phyloP scores from a whole-genome alignment of 2,113 vertebrate species.

The Psophia crepitans region DNA sequence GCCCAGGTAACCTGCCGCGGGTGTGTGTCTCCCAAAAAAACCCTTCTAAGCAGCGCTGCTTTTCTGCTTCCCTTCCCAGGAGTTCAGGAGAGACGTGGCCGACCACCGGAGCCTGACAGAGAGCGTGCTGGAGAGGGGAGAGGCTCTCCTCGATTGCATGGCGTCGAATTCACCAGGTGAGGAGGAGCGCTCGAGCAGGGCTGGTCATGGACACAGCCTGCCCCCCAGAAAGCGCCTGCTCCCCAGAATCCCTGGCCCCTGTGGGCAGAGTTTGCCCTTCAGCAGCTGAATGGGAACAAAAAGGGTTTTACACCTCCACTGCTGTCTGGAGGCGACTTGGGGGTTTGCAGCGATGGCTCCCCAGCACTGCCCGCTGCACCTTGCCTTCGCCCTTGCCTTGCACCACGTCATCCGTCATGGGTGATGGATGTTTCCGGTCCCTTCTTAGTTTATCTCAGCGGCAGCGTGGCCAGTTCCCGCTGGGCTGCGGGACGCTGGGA shows the following conservation, averaged over 20 bases:
- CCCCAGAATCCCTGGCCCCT: background rate
- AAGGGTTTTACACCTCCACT: background rate
- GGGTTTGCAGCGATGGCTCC: background rate
- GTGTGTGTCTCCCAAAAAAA: background rate
- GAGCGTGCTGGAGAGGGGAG: slow-evolving; percentile 81
- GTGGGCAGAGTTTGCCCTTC: background rate
- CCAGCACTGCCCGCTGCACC: rapidly evolving
- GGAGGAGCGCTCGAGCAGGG: background rate
- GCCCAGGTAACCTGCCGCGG: background rate
- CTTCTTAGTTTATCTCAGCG: background rate
- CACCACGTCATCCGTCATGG: rapidly evolving
- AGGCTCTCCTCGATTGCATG: slow-evolving; percentile 83
- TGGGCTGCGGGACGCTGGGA: background rate
- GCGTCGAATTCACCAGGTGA: slow-evolving; percentile 83
- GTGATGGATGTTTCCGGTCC: background rate
- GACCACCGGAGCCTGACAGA: slow-evolving; percentile 79
- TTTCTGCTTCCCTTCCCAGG: slow-evolving; percentile 63
- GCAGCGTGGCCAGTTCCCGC: too few relatives aligned
- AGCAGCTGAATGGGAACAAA: background rate
- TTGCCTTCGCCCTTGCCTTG: background rate
- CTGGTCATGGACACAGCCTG: background rate
- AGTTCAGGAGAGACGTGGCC: slow-evolving; percentile 83
- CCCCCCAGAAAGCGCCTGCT: background rate
- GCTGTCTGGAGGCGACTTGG: background rate
- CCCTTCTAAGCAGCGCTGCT: background rate